A percentile compares a stretch with the other conserved stretches of the same genome.
Evolutionary conservation across 2,888 invertebrate species (phyloP).

Genomic region (Lapara coniferarum): DNA sequence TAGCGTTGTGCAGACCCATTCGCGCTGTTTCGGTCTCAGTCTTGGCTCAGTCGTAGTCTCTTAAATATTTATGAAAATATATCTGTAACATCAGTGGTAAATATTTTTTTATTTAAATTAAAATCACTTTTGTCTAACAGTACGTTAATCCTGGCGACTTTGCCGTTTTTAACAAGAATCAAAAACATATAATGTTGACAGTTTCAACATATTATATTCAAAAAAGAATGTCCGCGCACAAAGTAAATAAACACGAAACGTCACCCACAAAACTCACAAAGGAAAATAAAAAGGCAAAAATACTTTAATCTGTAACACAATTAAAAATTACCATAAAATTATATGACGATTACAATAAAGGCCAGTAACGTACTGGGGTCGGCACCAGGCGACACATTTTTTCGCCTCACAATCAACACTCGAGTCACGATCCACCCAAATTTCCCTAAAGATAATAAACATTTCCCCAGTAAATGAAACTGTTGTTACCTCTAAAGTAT

Average conservation of each 20-base stretch:
- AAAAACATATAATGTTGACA: too few relatives aligned
- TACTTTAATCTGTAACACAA: slow-evolving; percentile 15
- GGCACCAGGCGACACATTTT: slow-evolving; percentile 6
- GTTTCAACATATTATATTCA: too few relatives aligned
- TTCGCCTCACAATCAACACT: slow-evolving; percentile 26
- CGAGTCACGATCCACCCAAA: slow-evolving; percentile 29
- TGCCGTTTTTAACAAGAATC: too few relatives aligned
- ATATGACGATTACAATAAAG: slow-evolving; percentile 27
- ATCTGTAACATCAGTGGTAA: too few relatives aligned
- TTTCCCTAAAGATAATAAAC: slow-evolving; percentile 32
- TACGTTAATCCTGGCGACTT: too few relatives aligned
- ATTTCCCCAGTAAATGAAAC: slow-evolving; percentile 31
- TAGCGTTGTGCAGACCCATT: too few relatives aligned
- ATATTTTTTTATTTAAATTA: too few relatives aligned
- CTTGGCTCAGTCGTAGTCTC: too few relatives aligned
- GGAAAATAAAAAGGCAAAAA: slow-evolving; percentile 9
- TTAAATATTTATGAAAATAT: too few relatives aligned
- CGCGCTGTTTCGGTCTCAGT: too few relatives aligned
- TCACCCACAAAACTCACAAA: background rate
- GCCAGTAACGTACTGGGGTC: slow-evolving; percentile 11
- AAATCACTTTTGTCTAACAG: too few relatives aligned
- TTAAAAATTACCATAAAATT: slow-evolving; percentile 25
- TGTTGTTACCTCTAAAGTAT: slow-evolving; percentile 27
- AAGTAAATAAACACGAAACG: background rate
- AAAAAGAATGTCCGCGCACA: background rate